Evolutionary conservation across 1,140 invertebrate genomes (phyloP), one percentile per base, ranked within the genome.

Genomic region (Halictus rubicundus): DNA sequence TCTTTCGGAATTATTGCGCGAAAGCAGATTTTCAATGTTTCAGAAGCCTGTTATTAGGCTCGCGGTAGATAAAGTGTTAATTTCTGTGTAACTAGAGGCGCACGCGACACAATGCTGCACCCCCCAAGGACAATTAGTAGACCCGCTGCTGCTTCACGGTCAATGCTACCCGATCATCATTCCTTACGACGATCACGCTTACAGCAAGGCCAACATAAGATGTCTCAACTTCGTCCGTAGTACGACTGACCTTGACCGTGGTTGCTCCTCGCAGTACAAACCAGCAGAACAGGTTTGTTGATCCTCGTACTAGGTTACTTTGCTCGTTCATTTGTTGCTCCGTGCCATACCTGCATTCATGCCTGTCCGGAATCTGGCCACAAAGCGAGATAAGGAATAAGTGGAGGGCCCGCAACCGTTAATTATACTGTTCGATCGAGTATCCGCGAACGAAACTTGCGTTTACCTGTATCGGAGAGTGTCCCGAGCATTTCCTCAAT

Each of bases 161-260:
- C 91, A 94, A 37, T 99, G 98, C 91, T 98, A 96, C 83, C 97
- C 98, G 0, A 98, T 99, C 78, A 91, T 96, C 0, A 95, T 99
- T 16, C 96, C 98, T 3, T 89, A 93, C 0, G 95, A 97, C 84
- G 98, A 99, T 93, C 96, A 96, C 0, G 94, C 97, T n/a, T 97
- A 96, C 86, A 92, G 93, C 2, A 94, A 94, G 70, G 94, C 94
- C 52, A 94, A 95, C 23, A 96, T 95, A 21, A 94, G 95, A 70
- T 98, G 97, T 88, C 95, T 98, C 92, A 97, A 97, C 92, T 98
- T 98, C 89, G 96, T 98, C 1, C 94, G 97, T 81, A 97, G 96
- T 14, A 95, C 95, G 7, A 96, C 95, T 7, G 96, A 96, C 79
- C 93, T 94, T 60, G 95, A 95, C 85, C 94, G 94, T 74, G 95